A percentile compares a stretch with the other conserved stretches of the same genome.
These are phyloP conservation scores for Incurvaria masculella DNA, from an alignment of 2,888 invertebrate species.

Conservation along the genomic window DNA sequence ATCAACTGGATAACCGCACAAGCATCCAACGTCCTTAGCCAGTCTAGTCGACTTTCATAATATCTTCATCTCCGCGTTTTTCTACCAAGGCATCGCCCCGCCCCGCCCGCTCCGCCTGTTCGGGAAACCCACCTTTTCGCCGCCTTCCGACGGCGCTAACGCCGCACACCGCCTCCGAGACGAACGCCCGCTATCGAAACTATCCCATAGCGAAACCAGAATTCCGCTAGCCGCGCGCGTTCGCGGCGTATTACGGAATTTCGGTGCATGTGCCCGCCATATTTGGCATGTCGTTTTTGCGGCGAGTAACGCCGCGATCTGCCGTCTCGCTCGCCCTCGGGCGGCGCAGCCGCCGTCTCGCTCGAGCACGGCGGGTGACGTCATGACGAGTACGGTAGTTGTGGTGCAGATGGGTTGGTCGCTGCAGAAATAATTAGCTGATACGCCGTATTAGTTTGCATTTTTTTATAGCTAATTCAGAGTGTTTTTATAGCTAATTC, in stretches of 20 bases:
- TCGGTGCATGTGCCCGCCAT: conserved; percentile 49
- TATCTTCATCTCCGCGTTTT: not conserved
- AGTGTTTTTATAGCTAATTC: too few relatives aligned
- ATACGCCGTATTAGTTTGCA: too few relatives aligned
- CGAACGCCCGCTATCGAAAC: not conserved
- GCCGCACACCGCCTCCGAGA: not conserved
- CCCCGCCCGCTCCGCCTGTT: conserved; percentile 20
- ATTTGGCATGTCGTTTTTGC: conserved; percentile 50
- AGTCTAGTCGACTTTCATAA: not conserved
- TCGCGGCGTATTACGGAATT: conserved; percentile 37
- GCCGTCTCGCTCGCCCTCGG: conserved; percentile 22
- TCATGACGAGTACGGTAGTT: not conserved
- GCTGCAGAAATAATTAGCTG: too few relatives aligned
- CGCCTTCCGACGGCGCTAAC: not conserved
- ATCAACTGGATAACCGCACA: too few relatives aligned
- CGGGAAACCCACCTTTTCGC: conserved; percentile 24
- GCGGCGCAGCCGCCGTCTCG: not conserved
- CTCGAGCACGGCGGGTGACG: not conserved
- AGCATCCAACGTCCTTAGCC: too few relatives aligned
- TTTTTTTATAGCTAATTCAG: too few relatives aligned
- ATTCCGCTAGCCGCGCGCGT: conserved; percentile 24
- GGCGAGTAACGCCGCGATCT: conserved; percentile 10
- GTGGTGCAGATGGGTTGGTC: not conserved
- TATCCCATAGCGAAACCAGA: conserved; percentile 24
- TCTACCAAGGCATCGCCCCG: not conserved